Conservation (phyloP, 2,888 invertebrate genomes). For the Orthonevra nobilis region DNA sequence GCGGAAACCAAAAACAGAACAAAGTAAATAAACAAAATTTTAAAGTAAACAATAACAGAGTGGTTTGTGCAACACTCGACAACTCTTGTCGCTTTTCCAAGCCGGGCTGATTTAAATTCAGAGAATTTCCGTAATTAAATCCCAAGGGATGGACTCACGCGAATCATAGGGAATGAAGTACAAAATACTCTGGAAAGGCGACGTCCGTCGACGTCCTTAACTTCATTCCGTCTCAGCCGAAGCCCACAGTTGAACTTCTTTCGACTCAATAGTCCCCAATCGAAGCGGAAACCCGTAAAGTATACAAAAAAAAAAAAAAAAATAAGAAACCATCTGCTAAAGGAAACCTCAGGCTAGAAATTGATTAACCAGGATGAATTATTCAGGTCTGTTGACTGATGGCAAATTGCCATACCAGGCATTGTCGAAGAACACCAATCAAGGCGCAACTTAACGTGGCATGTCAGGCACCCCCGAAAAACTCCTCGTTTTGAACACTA, state of each 20-base stretch:
- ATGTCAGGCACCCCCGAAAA: not conserved
- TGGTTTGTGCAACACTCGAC: not conserved
- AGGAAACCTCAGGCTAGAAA: conserved; percentile 15
- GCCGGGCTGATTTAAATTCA: conserved; percentile 9
- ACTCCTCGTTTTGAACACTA: not conserved
- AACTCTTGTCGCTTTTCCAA: conserved; percentile 4
- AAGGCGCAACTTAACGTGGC: conserved; percentile 6
- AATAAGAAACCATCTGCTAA: conserved; percentile 9
- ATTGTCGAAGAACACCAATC: conserved; percentile 10
- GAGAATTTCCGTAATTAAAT: conserved; percentile 30
- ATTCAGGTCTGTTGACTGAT: conserved; percentile 20
- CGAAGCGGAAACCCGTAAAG: not conserved
- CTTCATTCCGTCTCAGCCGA: not conserved
- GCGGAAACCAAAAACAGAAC: conserved; percentile 10
- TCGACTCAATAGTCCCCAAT: not conserved
- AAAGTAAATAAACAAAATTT: not conserved
- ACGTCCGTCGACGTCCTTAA: too few relatives aligned
- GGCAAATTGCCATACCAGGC: conserved; percentile 5
- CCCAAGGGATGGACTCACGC: conserved; percentile 1
- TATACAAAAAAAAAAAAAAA: not conserved
- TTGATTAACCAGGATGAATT: conserved; percentile 22
- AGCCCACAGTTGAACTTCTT: not conserved
- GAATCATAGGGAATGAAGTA: not conserved
- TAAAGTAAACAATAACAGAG: not conserved
- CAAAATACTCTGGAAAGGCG: not conserved